These are phyloP conservation scores for Alaudala cheleensis DNA, from an alignment of 2,113 vertebrate species.

Conservation along the genomic window DNA sequence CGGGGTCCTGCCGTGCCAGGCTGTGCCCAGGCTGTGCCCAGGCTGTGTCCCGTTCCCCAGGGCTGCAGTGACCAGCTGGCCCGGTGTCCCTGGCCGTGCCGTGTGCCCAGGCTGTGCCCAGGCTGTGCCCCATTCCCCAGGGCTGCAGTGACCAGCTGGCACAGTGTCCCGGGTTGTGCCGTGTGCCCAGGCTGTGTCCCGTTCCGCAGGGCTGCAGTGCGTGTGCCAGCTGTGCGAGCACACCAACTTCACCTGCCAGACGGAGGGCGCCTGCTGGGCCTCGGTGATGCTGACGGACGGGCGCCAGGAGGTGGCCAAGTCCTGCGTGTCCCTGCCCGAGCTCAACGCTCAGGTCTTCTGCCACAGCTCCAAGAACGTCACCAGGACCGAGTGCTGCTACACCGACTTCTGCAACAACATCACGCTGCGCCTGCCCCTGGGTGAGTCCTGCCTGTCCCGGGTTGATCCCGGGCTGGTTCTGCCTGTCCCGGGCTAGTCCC, in stretches of 20 bases:
- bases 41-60: conserved; percentile 65
- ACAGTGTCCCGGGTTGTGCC: no score
- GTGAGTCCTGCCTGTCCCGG: conserved; percentile 48
- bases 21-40: no score
- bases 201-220: conserved; percentile 86
- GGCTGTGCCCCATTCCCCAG: no score
- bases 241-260: conserved; percentile 92
- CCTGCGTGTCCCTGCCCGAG: conserved; percentile 87
- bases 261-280: conserved; percentile 92
- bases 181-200: background rate
- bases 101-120: no score
- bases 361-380: conserved; percentile 89
- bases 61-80: conserved; percentile 90
- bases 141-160: no score
- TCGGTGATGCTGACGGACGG: conserved; percentile 92
- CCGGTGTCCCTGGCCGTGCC: no score
- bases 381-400: conserved; percentile 94
- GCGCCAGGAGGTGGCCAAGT: conserved; percentile 86
- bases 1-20: accelerated
- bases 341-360: conserved; percentile 93
- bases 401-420: conserved; percentile 97
- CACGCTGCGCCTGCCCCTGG: conserved; percentile 84
- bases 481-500: no score
- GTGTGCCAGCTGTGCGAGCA: conserved; percentile 89
- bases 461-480: no score